phyloP scores from a whole-genome alignment of 2,888 invertebrate genomes.

The Hirtodrosophila confusa region DNA sequence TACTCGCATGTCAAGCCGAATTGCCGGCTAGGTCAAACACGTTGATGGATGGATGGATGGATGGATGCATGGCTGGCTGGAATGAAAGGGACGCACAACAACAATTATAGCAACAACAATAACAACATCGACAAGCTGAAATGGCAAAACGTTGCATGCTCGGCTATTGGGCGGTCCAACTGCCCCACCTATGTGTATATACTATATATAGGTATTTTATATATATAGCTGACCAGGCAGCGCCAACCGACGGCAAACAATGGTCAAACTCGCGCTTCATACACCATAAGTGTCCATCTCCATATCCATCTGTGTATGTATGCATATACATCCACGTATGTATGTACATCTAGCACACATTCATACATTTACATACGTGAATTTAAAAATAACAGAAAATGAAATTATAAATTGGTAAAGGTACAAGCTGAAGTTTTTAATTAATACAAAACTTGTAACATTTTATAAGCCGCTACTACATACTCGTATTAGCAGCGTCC shows the following conservation, averaged over 20 bases:
- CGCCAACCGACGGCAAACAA: conserved; percentile 57
- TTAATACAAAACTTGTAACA: conserved; percentile 82
- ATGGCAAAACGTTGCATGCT: conserved; percentile 74
- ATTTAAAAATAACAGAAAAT: conserved; percentile 48
- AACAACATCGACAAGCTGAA: conserved; percentile 49
- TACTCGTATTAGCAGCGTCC: conserved; percentile 48
- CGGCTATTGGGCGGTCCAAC: conserved; percentile 61
- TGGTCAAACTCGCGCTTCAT: conserved; percentile 57
- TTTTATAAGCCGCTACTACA: conserved; percentile 75
- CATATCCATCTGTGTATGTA: too few relatives aligned
- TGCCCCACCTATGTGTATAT: conserved; percentile 24
- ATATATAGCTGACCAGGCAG: conserved; percentile 5
- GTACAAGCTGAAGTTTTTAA: conserved; percentile 80
- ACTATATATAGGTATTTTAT: background rate
- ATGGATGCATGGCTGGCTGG: conserved; percentile 39
- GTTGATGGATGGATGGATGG: conserved; percentile 71
- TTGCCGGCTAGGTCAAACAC: conserved; percentile 80
- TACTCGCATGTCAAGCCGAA: conserved; percentile 80
- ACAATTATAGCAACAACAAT: conserved; percentile 18
- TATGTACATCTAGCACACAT: conserved; percentile 11
- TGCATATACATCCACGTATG: background rate
- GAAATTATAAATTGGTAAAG: conserved; percentile 57
- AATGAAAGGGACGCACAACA: conserved; percentile 56
- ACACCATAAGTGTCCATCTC: conserved; percentile 1
- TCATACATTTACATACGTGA: conserved; percentile 36